Evolutionary conservation across 1,140 invertebrate species (phyloP).

Genomic region (Heterodera carotae): DNA sequence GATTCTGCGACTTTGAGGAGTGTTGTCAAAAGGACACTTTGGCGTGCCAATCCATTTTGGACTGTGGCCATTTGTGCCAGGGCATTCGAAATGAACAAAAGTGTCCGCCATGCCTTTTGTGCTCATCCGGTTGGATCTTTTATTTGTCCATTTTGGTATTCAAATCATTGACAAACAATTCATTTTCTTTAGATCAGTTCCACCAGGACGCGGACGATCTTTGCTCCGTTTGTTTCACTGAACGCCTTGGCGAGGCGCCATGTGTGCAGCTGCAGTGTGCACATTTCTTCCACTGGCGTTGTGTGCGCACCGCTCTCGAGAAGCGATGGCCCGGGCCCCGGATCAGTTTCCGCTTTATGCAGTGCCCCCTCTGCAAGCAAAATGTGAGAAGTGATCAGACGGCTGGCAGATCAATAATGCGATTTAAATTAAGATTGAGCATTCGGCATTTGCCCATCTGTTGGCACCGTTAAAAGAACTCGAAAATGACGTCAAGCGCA

Average conservation of each 20-base stretch:
- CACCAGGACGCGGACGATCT: slow-evolving; percentile 91
- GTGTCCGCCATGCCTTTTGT: slow-evolving; percentile 84
- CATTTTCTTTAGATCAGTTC: slow-evolving; percentile 66
- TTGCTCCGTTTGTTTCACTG: slow-evolving; percentile 99
- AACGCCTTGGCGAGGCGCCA: slow-evolving; percentile 88
- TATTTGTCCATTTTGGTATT: slow-evolving; percentile 29
- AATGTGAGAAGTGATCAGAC: slow-evolving; percentile 65
- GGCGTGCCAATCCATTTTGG: slow-evolving; percentile 79
- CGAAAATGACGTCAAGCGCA: slow-evolving; percentile 85
- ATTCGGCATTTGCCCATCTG: slow-evolving; percentile 77
- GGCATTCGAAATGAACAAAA: slow-evolving; percentile 80
- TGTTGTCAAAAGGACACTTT: slow-evolving; percentile 77
- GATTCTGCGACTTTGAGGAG: slow-evolving; percentile 87
- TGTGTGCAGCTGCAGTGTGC: slow-evolving; percentile 90
- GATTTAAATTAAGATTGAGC: slow-evolving; percentile 78
- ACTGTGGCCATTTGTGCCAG: slow-evolving; percentile 88
- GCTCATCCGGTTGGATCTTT: slow-evolving; percentile 61
- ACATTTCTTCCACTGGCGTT: slow-evolving; percentile 92
- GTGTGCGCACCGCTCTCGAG: slow-evolving; percentile 80
- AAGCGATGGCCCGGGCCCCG: slow-evolving; percentile 89
- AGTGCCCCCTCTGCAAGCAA: slow-evolving; percentile 84
- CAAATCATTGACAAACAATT: neutral
- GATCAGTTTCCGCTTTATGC: slow-evolving; percentile 91
- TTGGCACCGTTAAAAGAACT: slow-evolving; percentile 79
- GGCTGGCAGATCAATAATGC: too few relatives aligned